Evolutionary conservation across 2,797 vertebrate genomes (phyloP), one percentile per base, ranked within the genome.

Genomic region (Cichlasoma orientale): DNA sequence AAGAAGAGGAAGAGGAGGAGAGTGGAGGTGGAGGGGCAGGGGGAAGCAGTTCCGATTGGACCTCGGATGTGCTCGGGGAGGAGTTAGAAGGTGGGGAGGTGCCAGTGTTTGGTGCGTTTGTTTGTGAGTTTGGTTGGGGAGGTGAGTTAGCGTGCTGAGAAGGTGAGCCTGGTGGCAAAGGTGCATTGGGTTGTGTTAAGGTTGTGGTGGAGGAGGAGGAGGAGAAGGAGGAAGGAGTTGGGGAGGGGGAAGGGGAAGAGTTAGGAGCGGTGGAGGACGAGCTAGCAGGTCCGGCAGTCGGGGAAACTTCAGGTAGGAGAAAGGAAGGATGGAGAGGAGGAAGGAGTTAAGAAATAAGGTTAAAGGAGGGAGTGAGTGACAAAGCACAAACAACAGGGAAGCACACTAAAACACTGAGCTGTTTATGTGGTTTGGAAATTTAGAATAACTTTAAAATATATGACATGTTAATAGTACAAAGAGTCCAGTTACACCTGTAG

Each of bases 11-110:
- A 85, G 95, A 96, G 92, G 95, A 86, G 82, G 84, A 80, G 56
- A 86, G 88, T 72, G 88, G 83, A 86, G 89, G 86, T 82, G 88
- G 85, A 89, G 88, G 84, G 11, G 82, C 83, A 92, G 91, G 95
- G 93, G 95, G 95, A 95, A 94, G 95, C 94, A 93, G 93, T 90
- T 96, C 95, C 0, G 81, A 86, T 2, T 79, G 89, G 92, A 93
- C 86, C 86, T 96, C 94, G 84, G 95, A 88, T 66, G 93, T 90
- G 92, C 84, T 3, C 3, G 81, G 86, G 75, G 79, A 7, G 53
- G 86, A 77, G 81, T 85, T 61, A 75, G 82, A 91, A 86, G 92
- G 75, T 1, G 78, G 77, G 69, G 80, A 63, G 13, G 75, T 66
- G 82, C 23, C 44, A 69, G 68, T 1, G 27, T 44, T 69, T 21